phyloP scores from a whole-genome alignment of 2,113 vertebrate genomes.

The Rhizomys pruinosus region DNA sequence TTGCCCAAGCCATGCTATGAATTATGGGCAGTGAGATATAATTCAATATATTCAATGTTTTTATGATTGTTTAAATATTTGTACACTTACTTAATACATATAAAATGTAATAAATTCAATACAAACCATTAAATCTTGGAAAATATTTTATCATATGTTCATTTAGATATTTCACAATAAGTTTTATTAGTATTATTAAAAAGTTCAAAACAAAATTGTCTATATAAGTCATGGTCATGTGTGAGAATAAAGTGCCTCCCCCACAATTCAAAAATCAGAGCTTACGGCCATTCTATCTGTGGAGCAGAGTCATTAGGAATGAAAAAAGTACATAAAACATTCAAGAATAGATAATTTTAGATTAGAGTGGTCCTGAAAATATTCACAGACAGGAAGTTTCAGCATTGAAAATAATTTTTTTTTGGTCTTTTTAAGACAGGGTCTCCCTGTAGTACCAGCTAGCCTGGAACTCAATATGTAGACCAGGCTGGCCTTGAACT shows the following conservation, averaged over 20 bases:
- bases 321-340: background rate
- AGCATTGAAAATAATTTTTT: constrained; percentile 47
- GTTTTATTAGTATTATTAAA: constrained; percentile 2
- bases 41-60: background rate
- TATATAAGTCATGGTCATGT: background rate
- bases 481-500: too few species aligned
- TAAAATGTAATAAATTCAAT: background rate
- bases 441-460: too few species aligned
- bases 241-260: background rate
- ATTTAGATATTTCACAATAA: constrained; percentile 5
- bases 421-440: too few species aligned
- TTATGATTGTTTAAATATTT: background rate
- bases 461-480: too few species aligned
- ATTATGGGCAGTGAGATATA: background rate
- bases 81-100: background rate
- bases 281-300: background rate
- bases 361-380: background rate
- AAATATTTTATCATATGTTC: background rate
- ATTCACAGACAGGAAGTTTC: background rate
- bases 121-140: background rate
- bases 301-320: background rate
- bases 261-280: background rate
- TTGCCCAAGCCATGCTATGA: too few species aligned
- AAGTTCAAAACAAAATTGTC: background rate
- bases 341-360: background rate